Evolutionary conservation across 1,140 invertebrate species (phyloP), one percentile per base, ranked within the genome.

Genomic region (Drosophila nebulosa): DNA sequence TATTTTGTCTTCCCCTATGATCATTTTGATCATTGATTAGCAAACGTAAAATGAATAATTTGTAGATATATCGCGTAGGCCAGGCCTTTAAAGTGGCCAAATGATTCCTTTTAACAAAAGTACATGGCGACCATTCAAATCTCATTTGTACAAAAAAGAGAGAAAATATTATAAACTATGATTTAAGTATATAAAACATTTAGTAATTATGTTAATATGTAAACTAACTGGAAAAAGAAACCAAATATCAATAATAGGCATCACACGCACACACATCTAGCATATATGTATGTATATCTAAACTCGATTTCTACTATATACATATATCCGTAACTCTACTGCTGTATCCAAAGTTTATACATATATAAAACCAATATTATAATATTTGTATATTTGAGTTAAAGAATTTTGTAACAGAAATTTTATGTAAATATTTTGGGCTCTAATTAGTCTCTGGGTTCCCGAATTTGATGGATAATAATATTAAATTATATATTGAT

Each of bases 101-200:
- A 21, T 21, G 39, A 18, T 21, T 46, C 12, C 39, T 10, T 10
- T 46, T 46, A 46, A 21, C 39, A 46, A 21, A 46, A 46, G 16
- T 18, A 46, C 18, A 46, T 0, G 39, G 7, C 18, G 4, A 46
- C 39, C 64, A 78, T 65, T 73, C 16, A 4, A 59, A 6, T 39
- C 26, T 73, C 76, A 78, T 78, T 73, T 79, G 70, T 79, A n/a
- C n/a, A 79, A 68, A 70, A 56, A 60, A 60, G 32, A 46, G 50
- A 59, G 14, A 18, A 21, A 46, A 18, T 42, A 30, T 55, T 53
- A 32, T 32, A 50, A 74, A 74, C 63, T 74, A 74, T 39, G 16
- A 36, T 6, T 64, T 74, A 74, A 74, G 71, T 50, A 56, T 6
- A 24, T 24, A 69, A 56, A 60, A 26, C 14, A 26, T 39, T 35